Percentiles rank a stretch among this genome's conserved stretches.
Conservation (phyloP, 2,113 vertebrate species). For the Diphyllodes magnificus region DNA sequence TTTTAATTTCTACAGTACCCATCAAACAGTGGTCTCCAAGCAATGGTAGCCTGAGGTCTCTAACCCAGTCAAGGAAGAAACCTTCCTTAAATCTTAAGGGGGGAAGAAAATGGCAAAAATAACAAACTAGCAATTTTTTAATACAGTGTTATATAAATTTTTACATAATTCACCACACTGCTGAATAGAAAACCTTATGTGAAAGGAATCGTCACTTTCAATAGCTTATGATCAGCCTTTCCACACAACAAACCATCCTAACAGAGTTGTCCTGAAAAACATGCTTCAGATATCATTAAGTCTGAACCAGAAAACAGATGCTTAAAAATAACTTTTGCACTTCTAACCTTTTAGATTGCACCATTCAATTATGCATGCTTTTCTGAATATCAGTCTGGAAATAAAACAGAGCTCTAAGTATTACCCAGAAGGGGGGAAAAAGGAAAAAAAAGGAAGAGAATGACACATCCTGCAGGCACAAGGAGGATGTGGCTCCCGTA, state of each 20-base stretch:
- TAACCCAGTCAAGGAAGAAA: not conserved
- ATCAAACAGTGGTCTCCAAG: not conserved
- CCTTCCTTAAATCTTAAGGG: not conserved
- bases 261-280: not conserved
- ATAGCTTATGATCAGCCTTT: not conserved
- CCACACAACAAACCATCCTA: not conserved
- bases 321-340: not conserved
- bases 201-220: not conserved
- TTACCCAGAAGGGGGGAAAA: not conserved
- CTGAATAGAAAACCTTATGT: not conserved
- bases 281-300: not conserved
- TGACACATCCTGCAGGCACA: not conserved
- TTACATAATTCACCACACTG: not conserved
- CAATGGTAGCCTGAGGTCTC: not conserved
- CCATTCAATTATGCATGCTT: not conserved
- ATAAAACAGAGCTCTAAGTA: not conserved
- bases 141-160: not conserved
- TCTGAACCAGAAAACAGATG: not conserved
- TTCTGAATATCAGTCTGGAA: not conserved
- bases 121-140: not conserved
- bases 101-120: not conserved
- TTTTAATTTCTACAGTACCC: not conserved
- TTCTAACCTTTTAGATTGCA: not conserved
- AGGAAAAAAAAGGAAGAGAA: not conserved
- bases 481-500: not conserved